phyloP scores from a whole-genome alignment of 2,888 invertebrate genomes.

The Scelioninae gen. 1 region DNA sequence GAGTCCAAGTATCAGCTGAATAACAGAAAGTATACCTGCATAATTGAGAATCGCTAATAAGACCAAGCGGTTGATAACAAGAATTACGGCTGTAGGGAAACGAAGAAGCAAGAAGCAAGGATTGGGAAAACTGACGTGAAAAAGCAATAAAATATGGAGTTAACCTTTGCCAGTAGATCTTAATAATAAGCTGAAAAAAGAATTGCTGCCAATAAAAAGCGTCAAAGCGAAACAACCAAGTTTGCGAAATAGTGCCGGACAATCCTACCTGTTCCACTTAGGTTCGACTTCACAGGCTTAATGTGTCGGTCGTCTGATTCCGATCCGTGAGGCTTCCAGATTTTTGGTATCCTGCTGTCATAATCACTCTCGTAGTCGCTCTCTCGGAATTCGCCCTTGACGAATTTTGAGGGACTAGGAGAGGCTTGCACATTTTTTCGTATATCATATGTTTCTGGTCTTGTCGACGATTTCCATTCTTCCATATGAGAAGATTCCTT shows the following conservation, averaged over 20 bases:
- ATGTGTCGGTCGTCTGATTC: constrained; percentile 86
- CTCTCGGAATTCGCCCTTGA: constrained; percentile 88
- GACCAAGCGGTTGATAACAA: constrained; percentile 67
- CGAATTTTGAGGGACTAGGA: constrained; percentile 88
- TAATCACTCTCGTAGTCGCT: constrained; percentile 91
- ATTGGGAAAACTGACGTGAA: constrained; percentile 73
- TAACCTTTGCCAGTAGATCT: constrained; percentile 76
- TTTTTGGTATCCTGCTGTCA: constrained; percentile 87
- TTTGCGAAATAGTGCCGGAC: constrained; percentile 1
- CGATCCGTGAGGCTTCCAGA: constrained; percentile 86
- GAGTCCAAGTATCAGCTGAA: constrained; percentile 52
- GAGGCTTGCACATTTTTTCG: constrained; percentile 85
- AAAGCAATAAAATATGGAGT: constrained; percentile 75
- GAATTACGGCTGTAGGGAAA: constrained; percentile 68
- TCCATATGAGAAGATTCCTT: constrained; percentile 84
- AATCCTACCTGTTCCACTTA: constrained; percentile 68
- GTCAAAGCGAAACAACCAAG: constrained; percentile 55
- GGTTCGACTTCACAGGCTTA: constrained; percentile 86
- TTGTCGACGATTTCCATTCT: constrained; percentile 74
- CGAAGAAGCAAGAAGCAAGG: constrained; percentile 73
- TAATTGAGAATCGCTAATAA: constrained; percentile 65
- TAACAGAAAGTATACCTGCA: constrained; percentile 56
- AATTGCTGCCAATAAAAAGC: constrained; percentile 74
- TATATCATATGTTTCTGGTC: constrained; percentile 82
- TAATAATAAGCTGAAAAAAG: constrained; percentile 79